phyloP scores from a whole-genome alignment of 2,888 invertebrate species.

The Agriopis marginaria region DNA sequence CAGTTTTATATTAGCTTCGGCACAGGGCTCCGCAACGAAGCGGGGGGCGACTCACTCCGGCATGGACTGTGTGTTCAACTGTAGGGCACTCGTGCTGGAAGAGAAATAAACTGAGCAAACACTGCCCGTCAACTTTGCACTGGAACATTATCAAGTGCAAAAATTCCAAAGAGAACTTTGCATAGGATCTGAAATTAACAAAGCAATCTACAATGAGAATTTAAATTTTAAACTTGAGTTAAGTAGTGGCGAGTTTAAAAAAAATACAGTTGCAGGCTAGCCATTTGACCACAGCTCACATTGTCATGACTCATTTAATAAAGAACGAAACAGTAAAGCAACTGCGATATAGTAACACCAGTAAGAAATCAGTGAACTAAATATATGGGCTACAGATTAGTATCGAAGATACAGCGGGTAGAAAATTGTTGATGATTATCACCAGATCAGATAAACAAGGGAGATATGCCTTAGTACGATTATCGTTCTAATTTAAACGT shows the following conservation, averaged over 20 bases:
- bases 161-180: conserved; percentile 61
- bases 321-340: too few species aligned
- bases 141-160: conserved; percentile 69
- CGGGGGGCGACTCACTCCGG: conserved; percentile 71
- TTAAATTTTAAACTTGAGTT: background rate
- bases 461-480: too few species aligned
- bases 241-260: background rate
- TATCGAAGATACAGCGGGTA: too few species aligned
- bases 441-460: too few species aligned
- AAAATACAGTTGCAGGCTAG: too few species aligned
- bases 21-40: conserved; percentile 64
- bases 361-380: too few species aligned
- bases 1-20: conserved; percentile 73
- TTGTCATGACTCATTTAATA: too few species aligned
- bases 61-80: conserved; percentile 74
- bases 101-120: conserved; percentile 82
- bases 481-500: too few species aligned
- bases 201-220: background rate
- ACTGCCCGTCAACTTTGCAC: conserved; percentile 65
- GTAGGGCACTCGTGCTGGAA: conserved; percentile 69
- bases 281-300: too few species aligned
- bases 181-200: conserved; percentile 50
- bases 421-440: too few species aligned
- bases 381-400: too few species aligned
- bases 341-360: too few species aligned